Percentiles rank a stretch among this genome's conserved stretches.
phyloP scores from a whole-genome alignment of 92 coral and sea anemone genomes.

The Zoanthus sociatus region DNA sequence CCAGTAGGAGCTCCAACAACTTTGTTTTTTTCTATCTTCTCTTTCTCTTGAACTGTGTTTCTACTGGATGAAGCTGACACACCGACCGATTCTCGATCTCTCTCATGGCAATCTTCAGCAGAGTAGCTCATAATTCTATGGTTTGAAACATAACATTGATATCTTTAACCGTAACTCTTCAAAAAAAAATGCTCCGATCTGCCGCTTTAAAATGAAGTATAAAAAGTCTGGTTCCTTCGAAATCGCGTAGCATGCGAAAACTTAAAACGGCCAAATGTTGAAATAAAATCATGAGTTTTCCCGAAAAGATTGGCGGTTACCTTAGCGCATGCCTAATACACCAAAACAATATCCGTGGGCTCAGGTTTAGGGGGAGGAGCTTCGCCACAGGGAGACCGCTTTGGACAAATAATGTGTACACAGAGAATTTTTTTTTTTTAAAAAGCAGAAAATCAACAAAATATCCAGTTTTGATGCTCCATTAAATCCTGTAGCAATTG shows the following conservation, averaged over 20 bases:
- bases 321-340: slow-evolving; percentile 17
- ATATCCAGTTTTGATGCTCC: too few relatives aligned
- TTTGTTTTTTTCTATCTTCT: slow-evolving; percentile 81
- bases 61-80: slow-evolving; percentile 66
- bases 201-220: not conserved
- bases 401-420: too few relatives aligned
- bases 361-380: slow-evolving; percentile 30
- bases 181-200: not conserved
- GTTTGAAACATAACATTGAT: slow-evolving; percentile 7
- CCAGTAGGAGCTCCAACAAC: slow-evolving; percentile 66
- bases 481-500: too few relatives aligned
- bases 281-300: slow-evolving; percentile 47
- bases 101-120: slow-evolving; percentile 90
- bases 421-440: too few relatives aligned
- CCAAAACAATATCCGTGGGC: slow-evolving; percentile 40
- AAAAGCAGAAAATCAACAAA: too few relatives aligned
- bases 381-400: slow-evolving; percentile 14
- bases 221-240: slow-evolving; percentile 6
- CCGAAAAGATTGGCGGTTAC: slow-evolving; percentile 49
- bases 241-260: slow-evolving; percentile 27
- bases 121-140: slow-evolving; percentile 83
- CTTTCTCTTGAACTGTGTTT: slow-evolving; percentile 69
- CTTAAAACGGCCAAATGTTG: slow-evolving; percentile 31
- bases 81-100: slow-evolving; percentile 82
- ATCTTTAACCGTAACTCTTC: not conserved